Evolutionary conservation across 2,797 vertebrate genomes (phyloP), one percentile per base, ranked within the genome.

Genomic region (Lophotriccus pileatus): DNA sequence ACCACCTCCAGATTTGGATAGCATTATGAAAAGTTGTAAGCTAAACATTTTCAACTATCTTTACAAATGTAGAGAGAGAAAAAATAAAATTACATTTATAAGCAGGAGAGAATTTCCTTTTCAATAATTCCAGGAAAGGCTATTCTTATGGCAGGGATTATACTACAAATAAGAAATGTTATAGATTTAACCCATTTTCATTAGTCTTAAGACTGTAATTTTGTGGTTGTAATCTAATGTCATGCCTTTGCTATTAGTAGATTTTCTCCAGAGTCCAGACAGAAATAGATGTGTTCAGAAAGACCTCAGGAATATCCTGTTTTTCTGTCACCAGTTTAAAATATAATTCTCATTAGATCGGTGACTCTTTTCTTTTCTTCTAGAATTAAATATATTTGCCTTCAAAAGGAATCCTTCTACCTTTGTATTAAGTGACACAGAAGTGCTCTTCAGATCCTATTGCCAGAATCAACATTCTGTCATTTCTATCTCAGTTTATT

Each of bases 151-250:
- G 44, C 62, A 94, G 86, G 39, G 73, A 95, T 90, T 93, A 88
- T 50, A 82, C 64, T 81, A 69, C 52, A n/a, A 85, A 41, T 68
- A 87, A 83, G 84, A 94, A 96, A 90, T 70, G 49, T 89, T 92
- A 87, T 44, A 95, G 86, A 93, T 83, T 91, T 92, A 93, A 91
- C 72, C 63, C 62, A 93, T 94, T 95, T 94, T 95, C 95, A 74
- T 95, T 93, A 90, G 55, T 89, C 66, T 78, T 89, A 93, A 88
- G 76, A 86, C 79, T 90, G 47, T 78, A 94, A 92, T 95, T 96
- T 95, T 94, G 84, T 95, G 92, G 92, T 94, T 91, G 68, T 91
- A 96, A 96, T 96, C 84, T 94, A 94, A 93, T 94, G 92, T 91
- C 89, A 91, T 93, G 94, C 86, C 43, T 96, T 95, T 91, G 70